Base-by-base conservation (phyloP, 2,888 invertebrate species). In the Thereva nobilitata region DNA sequence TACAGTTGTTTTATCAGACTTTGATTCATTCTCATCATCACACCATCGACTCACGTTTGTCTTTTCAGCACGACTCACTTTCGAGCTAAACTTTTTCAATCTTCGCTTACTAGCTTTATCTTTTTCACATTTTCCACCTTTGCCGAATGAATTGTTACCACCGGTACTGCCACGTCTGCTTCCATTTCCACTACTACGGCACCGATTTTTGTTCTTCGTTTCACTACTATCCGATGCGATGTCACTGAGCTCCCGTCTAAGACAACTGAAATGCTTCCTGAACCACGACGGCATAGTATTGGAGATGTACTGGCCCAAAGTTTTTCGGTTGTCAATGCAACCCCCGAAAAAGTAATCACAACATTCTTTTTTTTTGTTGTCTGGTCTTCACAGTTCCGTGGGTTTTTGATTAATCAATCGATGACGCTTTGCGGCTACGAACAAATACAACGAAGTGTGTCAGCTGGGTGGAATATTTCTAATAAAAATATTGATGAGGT, bases 261-360 rank as follows among this genome's bases (percentile, higher is more conserved):
- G 69, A 57, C 72, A 73, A 66, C 69, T 71, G 49, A 74, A 73
- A 69, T 72, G 73, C 59, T 72, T 73, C 64, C 71, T 73, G 55
- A 74, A 72, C 73, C 74, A 73, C 67, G 73, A 73, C 61, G 73
- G 67, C 61, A 61, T 61, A 61, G 40, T 23, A 23, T 23, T 23
- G 23, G 23, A 23, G 23, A 23, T 61, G 8, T 12, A 59, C 57
- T 47, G 56, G 66, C 63, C 57, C 38, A 10, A 9, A 35, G 10
- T 37, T 8, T 34, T 37, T 47, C 10, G 45, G 57, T 47, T 59
- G 47, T 59, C 47, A 47, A 37, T 38, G 47, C 37, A 12, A 57
- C 57, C 57, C 35, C 45, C 47, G 37, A 57, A n/a, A 35, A 44
- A 44, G 35, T 9, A 44, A 44, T 10, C 42, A 56, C 23, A 56